A percentile compares a stretch with the other conserved stretches of the same genome.
These are phyloP conservation scores for Scolopax mira DNA, from an alignment of 2,113 vertebrate species.

Conservation along the genomic window DNA sequence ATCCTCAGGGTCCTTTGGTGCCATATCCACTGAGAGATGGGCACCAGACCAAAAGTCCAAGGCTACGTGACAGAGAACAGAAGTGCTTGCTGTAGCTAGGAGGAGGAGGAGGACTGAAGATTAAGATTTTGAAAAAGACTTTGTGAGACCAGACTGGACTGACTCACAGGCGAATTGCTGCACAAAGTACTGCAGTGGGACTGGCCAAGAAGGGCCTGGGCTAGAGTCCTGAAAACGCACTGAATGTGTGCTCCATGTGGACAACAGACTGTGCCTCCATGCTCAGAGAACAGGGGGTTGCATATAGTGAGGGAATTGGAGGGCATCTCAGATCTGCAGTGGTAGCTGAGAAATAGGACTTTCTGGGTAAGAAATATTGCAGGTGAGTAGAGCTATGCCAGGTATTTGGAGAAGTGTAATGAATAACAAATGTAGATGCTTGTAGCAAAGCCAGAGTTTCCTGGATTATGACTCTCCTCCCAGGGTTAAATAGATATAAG, in stretches of 20 bases:
- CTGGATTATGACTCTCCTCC: neutral
- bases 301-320: neutral
- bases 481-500: neutral
- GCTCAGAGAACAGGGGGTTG: neutral
- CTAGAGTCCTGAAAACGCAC: neutral
- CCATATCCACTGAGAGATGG: neutral
- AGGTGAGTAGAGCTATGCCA: neutral
- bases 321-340: neutral
- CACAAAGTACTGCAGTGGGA: neutral
- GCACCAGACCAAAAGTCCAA: neutral
- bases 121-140: neutral
- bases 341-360: neutral
- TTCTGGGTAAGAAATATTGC: neutral
- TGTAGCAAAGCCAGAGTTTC: neutral
- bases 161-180: neutral
- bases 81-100: neutral
- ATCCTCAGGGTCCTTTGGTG: neutral
- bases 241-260: accelerated
- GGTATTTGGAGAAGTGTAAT: neutral
- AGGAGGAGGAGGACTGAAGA: neutral
- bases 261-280: neutral
- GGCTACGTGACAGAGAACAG: neutral
- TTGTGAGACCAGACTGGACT: neutral
- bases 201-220: neutral
- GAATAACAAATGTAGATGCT: neutral